Percentiles rank a stretch among this genome's conserved stretches.
phyloP scores from a whole-genome alignment of 2,888 invertebrate species.

The Scelioninae gen. 1 region DNA sequence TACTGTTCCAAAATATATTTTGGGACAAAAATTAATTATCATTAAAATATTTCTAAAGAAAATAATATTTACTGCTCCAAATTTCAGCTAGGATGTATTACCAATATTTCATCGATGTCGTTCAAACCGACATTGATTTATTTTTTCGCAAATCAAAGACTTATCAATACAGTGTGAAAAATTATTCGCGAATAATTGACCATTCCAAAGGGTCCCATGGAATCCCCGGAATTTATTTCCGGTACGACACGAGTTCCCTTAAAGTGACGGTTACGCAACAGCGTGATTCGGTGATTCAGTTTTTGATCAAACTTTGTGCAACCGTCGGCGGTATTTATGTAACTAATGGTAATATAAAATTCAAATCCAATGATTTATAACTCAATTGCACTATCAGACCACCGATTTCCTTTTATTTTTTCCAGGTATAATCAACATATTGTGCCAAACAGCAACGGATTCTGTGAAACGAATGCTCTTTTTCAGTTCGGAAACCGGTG shows the following conservation, averaged over 20 bases:
- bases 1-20: neutral
- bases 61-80: constrained; percentile 35
- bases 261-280: constrained; percentile 93
- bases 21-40: neutral
- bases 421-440: constrained; percentile 42
- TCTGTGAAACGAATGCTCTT: constrained; percentile 11
- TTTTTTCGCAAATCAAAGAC: constrained; percentile 90
- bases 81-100: constrained; percentile 90
- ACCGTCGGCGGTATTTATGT: constrained; percentile 97
- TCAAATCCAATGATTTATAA: neutral
- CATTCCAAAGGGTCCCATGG: constrained; percentile 93
- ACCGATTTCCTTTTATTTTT: constrained; percentile 10
- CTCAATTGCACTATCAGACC: neutral
- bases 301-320: constrained; percentile 94
- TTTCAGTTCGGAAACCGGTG: neutral
- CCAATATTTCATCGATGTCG: constrained; percentile 98
- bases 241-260: constrained; percentile 96
- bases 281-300: constrained; percentile 90
- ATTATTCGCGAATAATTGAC: constrained; percentile 91
- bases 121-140: constrained; percentile 96
- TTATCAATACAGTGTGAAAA: constrained; percentile 97
- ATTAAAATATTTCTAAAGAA: neutral
- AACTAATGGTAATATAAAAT: constrained; percentile 87
- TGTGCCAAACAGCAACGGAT: constrained; percentile 31
- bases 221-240: constrained; percentile 96